Conservation (phyloP, 2,113 vertebrate species). For the Macroglossus sobrinus region DNA sequence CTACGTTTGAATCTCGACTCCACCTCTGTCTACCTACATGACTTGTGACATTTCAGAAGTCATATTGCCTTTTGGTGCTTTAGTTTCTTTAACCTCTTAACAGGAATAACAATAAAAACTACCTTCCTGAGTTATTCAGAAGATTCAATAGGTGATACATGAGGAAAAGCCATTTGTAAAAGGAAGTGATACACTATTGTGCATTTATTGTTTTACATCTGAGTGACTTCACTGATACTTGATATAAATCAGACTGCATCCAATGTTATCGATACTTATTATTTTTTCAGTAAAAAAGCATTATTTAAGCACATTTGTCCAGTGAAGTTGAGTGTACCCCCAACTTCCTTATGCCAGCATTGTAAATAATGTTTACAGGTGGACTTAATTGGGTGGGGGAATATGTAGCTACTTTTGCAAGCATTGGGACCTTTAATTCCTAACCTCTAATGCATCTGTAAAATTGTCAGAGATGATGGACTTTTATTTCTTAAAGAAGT, state of each 20-base stretch:
- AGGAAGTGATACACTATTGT: neutral
- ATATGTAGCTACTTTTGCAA: neutral
- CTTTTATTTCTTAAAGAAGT: neutral
- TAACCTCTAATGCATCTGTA: neutral
- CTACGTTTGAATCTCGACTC: neutral
- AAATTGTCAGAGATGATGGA: neutral
- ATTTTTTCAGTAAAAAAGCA: neutral
- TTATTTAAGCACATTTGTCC: neutral
- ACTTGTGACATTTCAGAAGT: neutral
- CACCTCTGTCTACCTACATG: neutral
- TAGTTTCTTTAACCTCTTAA: neutral
- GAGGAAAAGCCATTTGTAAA: neutral
- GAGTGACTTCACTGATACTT: neutral
- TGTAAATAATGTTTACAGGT: neutral
- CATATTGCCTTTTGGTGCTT: neutral
- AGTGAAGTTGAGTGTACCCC: neutral
- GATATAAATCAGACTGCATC: neutral
- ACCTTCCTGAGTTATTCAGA: neutral
- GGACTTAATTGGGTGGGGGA: neutral
- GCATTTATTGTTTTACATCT: neutral
- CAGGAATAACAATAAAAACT: neutral
- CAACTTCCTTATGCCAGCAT: neutral
- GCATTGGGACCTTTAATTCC: neutral
- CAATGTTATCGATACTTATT: too few relatives aligned
- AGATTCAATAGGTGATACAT: neutral